A percentile compares a stretch with the other conserved stretches of the same genome.
Conservation (phyloP, 2,888 invertebrate genomes). For the Cantharis lateralis region DNA sequence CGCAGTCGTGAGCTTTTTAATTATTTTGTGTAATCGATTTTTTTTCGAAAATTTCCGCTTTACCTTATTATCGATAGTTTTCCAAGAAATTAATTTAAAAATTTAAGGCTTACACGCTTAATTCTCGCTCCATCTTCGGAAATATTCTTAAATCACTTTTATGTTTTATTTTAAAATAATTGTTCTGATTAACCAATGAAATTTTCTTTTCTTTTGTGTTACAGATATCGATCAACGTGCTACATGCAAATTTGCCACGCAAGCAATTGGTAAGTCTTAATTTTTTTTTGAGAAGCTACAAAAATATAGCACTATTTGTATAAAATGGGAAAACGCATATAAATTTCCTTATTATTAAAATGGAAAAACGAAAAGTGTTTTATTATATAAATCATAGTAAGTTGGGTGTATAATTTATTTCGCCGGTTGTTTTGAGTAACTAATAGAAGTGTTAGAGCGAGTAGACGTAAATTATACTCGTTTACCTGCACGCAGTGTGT, state of each 20-base stretch:
- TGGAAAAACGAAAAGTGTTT: neutral
- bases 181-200: neutral
- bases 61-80: neutral
- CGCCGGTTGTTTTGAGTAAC: constrained; percentile 29
- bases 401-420: constrained; percentile 14
- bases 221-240: neutral
- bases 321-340: neutral
- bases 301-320: neutral
- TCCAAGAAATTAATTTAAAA: neutral
- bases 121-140: neutral
- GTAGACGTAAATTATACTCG: constrained; percentile 40
- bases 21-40: neutral
- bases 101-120: neutral
- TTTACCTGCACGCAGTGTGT: constrained; percentile 39
- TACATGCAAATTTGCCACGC: neutral
- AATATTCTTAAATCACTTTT: neutral
- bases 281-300: neutral
- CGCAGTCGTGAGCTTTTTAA: neutral
- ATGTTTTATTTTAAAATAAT: neutral
- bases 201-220: neutral
- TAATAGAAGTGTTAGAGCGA: constrained; percentile 36
- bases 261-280: neutral
- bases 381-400: neutral
- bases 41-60: neutral
- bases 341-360: neutral